Evolutionary conservation across 53 echinoderm and acorn worm species (phyloP).

Genomic region (Luidia sarsii): DNA sequence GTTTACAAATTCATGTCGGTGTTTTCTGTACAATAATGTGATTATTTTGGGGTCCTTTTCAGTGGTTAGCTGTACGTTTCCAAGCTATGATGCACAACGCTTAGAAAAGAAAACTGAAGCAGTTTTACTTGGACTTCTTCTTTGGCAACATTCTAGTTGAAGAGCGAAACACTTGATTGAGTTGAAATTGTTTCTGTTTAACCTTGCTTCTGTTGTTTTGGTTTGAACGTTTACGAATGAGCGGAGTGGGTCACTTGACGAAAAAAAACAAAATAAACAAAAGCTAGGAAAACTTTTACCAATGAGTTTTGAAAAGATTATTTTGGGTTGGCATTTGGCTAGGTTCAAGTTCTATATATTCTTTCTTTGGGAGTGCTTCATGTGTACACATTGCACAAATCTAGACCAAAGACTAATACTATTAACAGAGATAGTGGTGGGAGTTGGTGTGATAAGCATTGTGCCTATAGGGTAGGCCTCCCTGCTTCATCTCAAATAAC

Average conservation of each 20-base stretch:
- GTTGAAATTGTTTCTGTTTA: slow-evolving; percentile 31
- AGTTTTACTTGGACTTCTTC: slow-evolving; percentile 13
- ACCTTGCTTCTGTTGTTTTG: slow-evolving; percentile 17
- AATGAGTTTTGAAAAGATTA: slow-evolving; percentile 14
- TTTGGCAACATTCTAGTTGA: slow-evolving; percentile 17
- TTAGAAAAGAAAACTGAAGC: not conserved
- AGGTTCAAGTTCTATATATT: slow-evolving; percentile 20
- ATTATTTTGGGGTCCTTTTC: slow-evolving; percentile 44
- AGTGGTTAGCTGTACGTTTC: slow-evolving; percentile 27
- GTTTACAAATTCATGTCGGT: slow-evolving; percentile 52
- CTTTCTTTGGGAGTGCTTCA: slow-evolving; percentile 29
- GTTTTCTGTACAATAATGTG: slow-evolving; percentile 44
- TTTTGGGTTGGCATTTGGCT: slow-evolving; percentile 38
- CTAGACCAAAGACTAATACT: slow-evolving; percentile 53
- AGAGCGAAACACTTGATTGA: slow-evolving; percentile 33
- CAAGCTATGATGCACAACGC: slow-evolving; percentile 41
- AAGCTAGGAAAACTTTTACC: too few relatives aligned
- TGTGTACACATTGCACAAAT: slow-evolving; percentile 32
- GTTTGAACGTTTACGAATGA: slow-evolving; percentile 7
- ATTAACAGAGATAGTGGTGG: slow-evolving; percentile 2
- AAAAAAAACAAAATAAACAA: not conserved
- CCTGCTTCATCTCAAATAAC: not conserved
- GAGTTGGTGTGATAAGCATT: slow-evolving; percentile 24
- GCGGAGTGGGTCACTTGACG: slow-evolving; percentile 6
- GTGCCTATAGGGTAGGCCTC: slow-evolving; percentile 27